A percentile compares a stretch with the other conserved stretches of the same genome.
phyloP scores from a whole-genome alignment of 2,113 vertebrate species.

The Rhabdomys dilectus region DNA sequence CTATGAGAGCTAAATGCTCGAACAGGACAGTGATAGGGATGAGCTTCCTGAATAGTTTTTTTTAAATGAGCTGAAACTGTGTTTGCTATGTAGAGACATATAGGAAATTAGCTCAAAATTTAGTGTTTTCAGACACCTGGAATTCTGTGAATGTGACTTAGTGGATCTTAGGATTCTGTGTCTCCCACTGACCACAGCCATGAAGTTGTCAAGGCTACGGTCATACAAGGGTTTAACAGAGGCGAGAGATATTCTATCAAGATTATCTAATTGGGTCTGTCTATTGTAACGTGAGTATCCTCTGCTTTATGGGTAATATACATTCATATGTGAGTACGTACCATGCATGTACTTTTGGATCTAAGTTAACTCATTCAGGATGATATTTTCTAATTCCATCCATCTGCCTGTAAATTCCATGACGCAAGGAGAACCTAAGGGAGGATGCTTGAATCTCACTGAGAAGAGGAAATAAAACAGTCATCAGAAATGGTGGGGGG shows the following conservation, averaged over 20 bases:
- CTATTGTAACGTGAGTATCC: no score
- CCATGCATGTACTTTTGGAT: no score
- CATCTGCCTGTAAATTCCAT: no score
- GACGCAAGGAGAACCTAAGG: no score
- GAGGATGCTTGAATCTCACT: no score
- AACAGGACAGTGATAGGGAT: background rate
- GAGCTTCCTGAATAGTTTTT: background rate
- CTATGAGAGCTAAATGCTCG: background rate
- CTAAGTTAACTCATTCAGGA: no score
- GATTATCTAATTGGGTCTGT: background rate
- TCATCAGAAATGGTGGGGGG: no score
- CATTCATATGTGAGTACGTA: no score
- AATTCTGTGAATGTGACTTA: background rate
- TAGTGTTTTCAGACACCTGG: background rate
- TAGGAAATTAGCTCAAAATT: background rate
- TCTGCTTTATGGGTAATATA: no score
- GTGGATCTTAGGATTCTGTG: background rate
- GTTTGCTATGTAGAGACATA: background rate
- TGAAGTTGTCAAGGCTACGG: rapidly evolving
- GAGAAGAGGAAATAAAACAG: no score
- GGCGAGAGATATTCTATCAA: background rate
- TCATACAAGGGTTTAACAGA: background rate
- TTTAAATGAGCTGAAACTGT: background rate
- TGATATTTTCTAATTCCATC: no score
- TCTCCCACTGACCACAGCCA: background rate